These are phyloP conservation scores for Scortum barcoo DNA, from an alignment of 2,113 vertebrate genomes.

Conservation along the genomic window DNA sequence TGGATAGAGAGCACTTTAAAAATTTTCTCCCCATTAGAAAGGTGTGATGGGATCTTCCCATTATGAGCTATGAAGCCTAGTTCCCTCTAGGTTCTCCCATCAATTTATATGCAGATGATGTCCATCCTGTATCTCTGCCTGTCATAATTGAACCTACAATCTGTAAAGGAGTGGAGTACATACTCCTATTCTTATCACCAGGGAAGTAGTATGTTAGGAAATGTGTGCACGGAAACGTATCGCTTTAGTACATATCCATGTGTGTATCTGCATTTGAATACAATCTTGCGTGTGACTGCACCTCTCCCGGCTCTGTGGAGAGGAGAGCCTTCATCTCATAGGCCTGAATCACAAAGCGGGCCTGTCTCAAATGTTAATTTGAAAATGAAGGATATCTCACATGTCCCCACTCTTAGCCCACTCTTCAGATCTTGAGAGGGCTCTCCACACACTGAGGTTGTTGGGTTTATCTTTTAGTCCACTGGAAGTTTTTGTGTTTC, in stretches of 20 bases:
- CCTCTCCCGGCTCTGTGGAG: conserved; percentile 14
- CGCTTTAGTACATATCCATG: conserved; percentile 15
- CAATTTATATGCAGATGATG: conserved; percentile 91
- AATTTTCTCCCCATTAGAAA: conserved; percentile 84
- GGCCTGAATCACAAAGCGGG: conserved; percentile 43
- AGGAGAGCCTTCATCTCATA: conserved; percentile 47
- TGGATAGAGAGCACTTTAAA: conserved; percentile 80
- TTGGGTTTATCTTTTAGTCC: conserved; percentile 44
- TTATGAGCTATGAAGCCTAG: conserved; percentile 79
- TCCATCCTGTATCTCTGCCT: conserved; percentile 79
- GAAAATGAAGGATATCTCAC: conserved; percentile 66
- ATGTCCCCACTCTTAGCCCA: conserved; percentile 8
- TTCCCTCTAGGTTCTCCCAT: conserved; percentile 81
- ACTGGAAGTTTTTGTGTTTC: conserved; percentile 22
- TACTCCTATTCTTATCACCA: conserved; percentile 70
- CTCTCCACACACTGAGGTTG: background rate
- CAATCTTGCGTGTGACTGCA: conserved; percentile 16
- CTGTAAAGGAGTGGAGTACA: conserved; percentile 80
- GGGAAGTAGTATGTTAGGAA: conserved; percentile 25
- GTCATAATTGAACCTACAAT: conserved; percentile 84
- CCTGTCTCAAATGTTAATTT: conserved; percentile 63
- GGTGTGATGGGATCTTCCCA: conserved; percentile 80
- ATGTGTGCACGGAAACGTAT: conserved; percentile 21
- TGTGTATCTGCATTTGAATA: conserved; percentile 36
- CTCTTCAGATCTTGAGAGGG: conserved; percentile 51